Evolutionary conservation across 2,113 vertebrate species (phyloP).

Genomic region (human (Homo sapiens)): GRCh38 chr12:89607001-89607500

Average conservation of each 20-base stretch:
- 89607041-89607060: not conserved
- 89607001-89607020: not conserved
- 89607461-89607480: not conserved
- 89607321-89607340: not conserved
- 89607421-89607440: not conserved
- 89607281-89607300: not conserved
- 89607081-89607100: not conserved
- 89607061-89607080: not conserved
- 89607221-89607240: not conserved
- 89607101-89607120: not conserved
- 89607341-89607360: not conserved
- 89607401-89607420: not conserved
- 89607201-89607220: not conserved
- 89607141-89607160: not conserved
- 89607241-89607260: not conserved
- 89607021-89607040: not conserved
- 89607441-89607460: not conserved
- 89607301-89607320: not conserved
- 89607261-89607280: not conserved
- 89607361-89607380: not conserved
- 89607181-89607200: not conserved
- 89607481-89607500: not conserved
- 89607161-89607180: no score
- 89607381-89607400: not conserved
- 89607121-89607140: not conserved